These are phyloP conservation scores for Pteropus alecto DNA, from an alignment of 2,113 vertebrate genomes.

Conservation along the genomic window DNA sequence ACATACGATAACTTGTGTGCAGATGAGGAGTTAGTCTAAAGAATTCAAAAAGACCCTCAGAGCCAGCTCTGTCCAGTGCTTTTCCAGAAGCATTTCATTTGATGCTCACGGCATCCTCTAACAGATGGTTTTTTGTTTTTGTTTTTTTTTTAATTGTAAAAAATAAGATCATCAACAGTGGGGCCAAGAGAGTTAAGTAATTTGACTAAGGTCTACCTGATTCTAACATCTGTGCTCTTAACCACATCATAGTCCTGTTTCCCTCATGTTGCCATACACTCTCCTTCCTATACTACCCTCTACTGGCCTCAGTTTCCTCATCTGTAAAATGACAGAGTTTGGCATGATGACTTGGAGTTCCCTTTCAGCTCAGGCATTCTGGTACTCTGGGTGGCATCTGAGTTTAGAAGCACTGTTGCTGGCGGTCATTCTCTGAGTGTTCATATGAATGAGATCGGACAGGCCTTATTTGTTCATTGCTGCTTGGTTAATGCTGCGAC, in stretches of 20 bases:
- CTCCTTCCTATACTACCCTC: not conserved
- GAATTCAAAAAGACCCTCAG: not conserved
- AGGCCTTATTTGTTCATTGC: not conserved
- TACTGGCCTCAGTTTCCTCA: not conserved
- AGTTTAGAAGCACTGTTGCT: not conserved
- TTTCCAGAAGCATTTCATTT: not conserved
- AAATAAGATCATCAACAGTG: not conserved
- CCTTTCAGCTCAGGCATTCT: not conserved
- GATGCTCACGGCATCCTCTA: not conserved
- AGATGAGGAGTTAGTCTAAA: not conserved
- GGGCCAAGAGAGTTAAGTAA: not conserved
- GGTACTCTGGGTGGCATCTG: not conserved
- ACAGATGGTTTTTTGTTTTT: not conserved
- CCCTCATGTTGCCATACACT: not conserved
- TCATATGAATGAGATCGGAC: not conserved
- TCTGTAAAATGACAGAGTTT: not conserved
- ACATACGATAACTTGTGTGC: rapidly evolving
- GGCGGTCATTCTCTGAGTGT: not conserved
- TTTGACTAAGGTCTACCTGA: not conserved
- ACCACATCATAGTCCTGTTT: not conserved
- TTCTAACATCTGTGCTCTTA: not conserved
- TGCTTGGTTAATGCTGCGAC: not conserved
- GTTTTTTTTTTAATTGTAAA: not conserved
- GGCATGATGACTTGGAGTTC: not conserved
- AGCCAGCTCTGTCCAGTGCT: not conserved